Evolutionary conservation across 1,140 invertebrate species (phyloP), one percentile per base, ranked within the genome.

Genomic region (Cotesia typhae): DNA sequence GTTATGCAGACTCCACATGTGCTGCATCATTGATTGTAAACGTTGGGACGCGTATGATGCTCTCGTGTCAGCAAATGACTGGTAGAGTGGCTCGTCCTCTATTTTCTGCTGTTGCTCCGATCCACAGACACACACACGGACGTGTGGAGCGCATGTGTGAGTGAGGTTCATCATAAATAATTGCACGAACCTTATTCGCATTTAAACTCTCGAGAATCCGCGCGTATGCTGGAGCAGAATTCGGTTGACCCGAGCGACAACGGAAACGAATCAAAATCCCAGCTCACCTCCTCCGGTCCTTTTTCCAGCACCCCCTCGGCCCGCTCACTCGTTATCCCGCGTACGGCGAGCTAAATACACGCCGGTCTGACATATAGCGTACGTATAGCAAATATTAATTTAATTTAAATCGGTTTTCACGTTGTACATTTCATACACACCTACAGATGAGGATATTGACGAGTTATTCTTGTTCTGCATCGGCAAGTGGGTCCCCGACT

Each of bases 351-450:
- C 9, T 10, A 60, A 60, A 60, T 60, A 60, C 59, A 60, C 59
- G 20, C 7, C 47, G 20, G 47, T 12, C n/a, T 53, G 28, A 3
- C 28, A 28, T 28, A 28, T 28, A 28, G 28, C 28, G 37, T 36
- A 47, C 51, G 35, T 38, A 69, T 59, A 51, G 55, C 74, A 75
- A 75, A 75, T 71, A 75, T 75, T 75, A 71, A 75, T 75, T 75
- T 72, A 72, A 75, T 75, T 75, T 69, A 59, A 75, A 72, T 72
- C 70, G 74, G 55, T 75, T 72, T 12, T 64, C 17, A 2, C 59
- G 59, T 28, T 20, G 53, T 57, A 17, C 53, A 57, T 57, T 14
- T 14, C 53, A 20, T 57, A 38, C 20, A 59, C 71, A 59, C 17
- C 41, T 47, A 47, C 4, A 17, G 70, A 53, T 57, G 10, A 63